phyloP scores from a whole-genome alignment of 2,797 vertebrate genomes.

The Vultur gryphus region DNA sequence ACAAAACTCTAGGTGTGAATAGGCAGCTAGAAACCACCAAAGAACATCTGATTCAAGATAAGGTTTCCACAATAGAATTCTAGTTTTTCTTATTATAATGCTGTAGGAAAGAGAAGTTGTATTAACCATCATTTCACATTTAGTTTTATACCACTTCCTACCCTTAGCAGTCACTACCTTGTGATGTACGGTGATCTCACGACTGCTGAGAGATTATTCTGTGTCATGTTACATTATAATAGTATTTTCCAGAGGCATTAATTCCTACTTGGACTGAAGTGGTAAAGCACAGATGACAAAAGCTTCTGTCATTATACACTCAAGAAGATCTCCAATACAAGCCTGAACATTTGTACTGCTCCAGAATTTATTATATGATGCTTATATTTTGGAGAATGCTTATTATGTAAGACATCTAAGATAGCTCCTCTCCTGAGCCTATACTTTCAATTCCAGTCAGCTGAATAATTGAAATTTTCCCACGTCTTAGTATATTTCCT shows the following conservation, averaged over 20 bases:
- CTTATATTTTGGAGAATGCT: neutral
- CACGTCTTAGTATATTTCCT: neutral
- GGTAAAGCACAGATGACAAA: neutral
- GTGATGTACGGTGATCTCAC: neutral
- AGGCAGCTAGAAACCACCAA: neutral
- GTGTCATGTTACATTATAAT: neutral
- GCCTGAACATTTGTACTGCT: neutral
- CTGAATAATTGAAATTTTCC: neutral
- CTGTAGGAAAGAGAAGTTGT: neutral
- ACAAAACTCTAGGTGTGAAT: conserved; percentile 7
- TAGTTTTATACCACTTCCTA: neutral
- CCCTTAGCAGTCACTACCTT: neutral
- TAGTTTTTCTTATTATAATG: neutral
- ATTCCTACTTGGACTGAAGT: conserved; percentile 5
- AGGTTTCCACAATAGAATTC: neutral
- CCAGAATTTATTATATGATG: neutral
- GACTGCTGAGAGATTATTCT: neutral
- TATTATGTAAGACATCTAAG: neutral
- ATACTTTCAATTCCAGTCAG: neutral
- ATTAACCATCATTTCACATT: neutral
- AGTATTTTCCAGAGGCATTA: neutral
- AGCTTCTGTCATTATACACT: neutral
- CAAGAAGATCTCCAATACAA: neutral
- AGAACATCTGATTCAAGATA: neutral
- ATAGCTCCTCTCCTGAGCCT: neutral